Evolutionary conservation across 1,140 invertebrate genomes (phyloP), one percentile per base, ranked within the genome.

Genomic region (Paracyclopina nana): DNA sequence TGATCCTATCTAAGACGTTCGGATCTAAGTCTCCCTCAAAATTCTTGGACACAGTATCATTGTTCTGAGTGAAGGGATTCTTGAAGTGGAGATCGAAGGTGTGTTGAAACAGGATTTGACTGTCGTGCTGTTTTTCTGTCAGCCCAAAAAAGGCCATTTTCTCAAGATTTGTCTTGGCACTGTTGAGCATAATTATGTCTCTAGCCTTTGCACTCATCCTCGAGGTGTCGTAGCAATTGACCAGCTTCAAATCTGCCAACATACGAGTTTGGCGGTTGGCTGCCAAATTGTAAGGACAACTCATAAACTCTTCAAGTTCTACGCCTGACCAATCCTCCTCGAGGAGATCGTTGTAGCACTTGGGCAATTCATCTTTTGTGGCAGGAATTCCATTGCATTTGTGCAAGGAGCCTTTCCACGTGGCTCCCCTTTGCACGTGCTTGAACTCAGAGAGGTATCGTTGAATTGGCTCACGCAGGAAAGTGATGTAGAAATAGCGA

Each of bases 111-210:
- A 96, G 77, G 61, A 87, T 87, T 64, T 97, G 92, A 25, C 84
- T 85, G 54, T 84, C 79, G 70, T 81, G 81, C 68, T 94, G 92
- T 65, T 79, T 78, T 67, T 98, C 94, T 18, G 88, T 94, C 45
- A 98, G 71, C 52, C 92, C 92, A 67, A 98, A 96, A 62, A 88
- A 98, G 26, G 90, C 81, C 82, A 97, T 88, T 43, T 80, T 79
- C 53, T 79, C 76, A 26, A 98, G 70, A 70, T 97, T 99, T 54
- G 78, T 72, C 67, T 96, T 96, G 28, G 94, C 94, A 63, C 86
- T 91, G 27, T 82, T 78, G 29, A 99, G 68, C 70, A 96, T 78
- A 30, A 87, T 75, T 43, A 74, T 67, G 62, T 90, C 77, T 42
- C 81, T 68, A 58, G 80, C 77, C 31, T 67, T 64, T 11, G 59